Percentiles rank a stretch among this genome's conserved stretches.
Conservation (phyloP, 2,113 vertebrate genomes). For the Notothenia rossii region DNA sequence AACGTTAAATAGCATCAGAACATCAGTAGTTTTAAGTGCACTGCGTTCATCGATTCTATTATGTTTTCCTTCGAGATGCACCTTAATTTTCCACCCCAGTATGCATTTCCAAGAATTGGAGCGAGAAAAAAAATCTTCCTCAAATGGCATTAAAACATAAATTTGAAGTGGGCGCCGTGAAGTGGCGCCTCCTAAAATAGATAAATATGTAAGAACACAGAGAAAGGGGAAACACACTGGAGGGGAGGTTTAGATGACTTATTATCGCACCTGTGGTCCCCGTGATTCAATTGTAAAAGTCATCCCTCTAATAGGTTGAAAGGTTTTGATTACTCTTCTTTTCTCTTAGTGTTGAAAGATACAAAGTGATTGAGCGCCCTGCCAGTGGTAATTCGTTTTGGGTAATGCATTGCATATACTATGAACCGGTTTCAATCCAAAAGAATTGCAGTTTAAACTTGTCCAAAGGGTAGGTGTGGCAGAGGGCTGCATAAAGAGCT, state of each 20-base stretch:
- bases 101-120: slow-evolving; percentile 83
- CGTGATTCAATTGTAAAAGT: slow-evolving; percentile 99
- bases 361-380: slow-evolving; percentile 97
- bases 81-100: slow-evolving; percentile 86
- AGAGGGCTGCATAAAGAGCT: slow-evolving; percentile 51
- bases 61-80: slow-evolving; percentile 87
- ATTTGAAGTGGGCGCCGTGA: slow-evolving; percentile 81
- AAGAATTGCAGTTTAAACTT: slow-evolving; percentile 95
- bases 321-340: slow-evolving; percentile 99
- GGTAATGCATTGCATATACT: slow-evolving; percentile 97
- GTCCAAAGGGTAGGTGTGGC: slow-evolving; percentile 89
- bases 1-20: slow-evolving; percentile 89
- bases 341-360: slow-evolving; percentile 97
- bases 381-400: slow-evolving; percentile 99
- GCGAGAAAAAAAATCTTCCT: slow-evolving; percentile 67
- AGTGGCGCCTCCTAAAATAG: slow-evolving; percentile 89
- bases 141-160: slow-evolving; percentile 85
- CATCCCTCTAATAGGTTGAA: slow-evolving; percentile 99
- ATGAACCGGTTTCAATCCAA: slow-evolving; percentile 94
- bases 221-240: slow-evolving; percentile 92
- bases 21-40: slow-evolving; percentile 88
- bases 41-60: slow-evolving; percentile 87
- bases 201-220: slow-evolving; percentile 99
- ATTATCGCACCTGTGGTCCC: slow-evolving; percentile 99
- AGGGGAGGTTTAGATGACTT: slow-evolving; percentile 97